A percentile compares a stretch with the other conserved stretches of the same genome.
These are phyloP conservation scores for Microctenopoma stevenorrisi DNA, from an alignment of 2,797 vertebrate species.

Conservation along the genomic window DNA sequence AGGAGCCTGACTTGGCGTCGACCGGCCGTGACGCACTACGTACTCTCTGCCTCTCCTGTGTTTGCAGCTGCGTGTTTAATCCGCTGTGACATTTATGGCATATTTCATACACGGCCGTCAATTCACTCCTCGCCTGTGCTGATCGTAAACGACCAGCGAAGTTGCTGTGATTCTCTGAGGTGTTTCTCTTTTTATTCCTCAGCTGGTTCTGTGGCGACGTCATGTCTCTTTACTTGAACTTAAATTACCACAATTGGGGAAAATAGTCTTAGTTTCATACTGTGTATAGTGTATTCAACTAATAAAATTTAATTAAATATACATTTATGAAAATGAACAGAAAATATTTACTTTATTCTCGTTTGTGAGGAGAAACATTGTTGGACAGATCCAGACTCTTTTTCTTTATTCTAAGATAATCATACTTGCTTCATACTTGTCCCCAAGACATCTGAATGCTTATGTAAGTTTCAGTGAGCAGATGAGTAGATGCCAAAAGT, in stretches of 20 bases:
- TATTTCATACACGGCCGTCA: conserved; percentile 38
- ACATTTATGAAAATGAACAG: too few species aligned
- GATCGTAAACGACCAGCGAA: conserved; percentile 29
- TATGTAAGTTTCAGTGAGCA: too few species aligned
- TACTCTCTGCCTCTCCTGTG: conserved; percentile 10
- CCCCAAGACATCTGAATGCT: too few species aligned
- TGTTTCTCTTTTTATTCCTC: conserved; percentile 18
- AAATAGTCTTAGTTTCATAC: neutral
- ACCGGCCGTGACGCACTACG: neutral
- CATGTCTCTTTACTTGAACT: conserved; percentile 26
- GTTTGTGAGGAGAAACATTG: too few species aligned
- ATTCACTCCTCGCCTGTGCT: conserved; percentile 14
- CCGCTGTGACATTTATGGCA: conserved; percentile 48
- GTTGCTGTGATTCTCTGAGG: conserved; percentile 1
- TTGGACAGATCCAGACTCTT: too few species aligned
- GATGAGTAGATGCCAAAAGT: too few species aligned
- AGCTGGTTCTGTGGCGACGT: conserved; percentile 40
- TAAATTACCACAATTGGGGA: conserved; percentile 4
- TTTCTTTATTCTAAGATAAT: too few species aligned
- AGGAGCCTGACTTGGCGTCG: conserved; percentile 20
- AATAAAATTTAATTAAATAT: too few species aligned
- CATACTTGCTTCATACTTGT: too few species aligned
- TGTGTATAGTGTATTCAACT: too few species aligned
- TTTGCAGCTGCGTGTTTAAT: conserved; percentile 40
- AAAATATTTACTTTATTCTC: too few species aligned